These are phyloP conservation scores for Notodonta dromedarius DNA, from an alignment of 2,888 invertebrate species.

Conservation along the genomic window DNA sequence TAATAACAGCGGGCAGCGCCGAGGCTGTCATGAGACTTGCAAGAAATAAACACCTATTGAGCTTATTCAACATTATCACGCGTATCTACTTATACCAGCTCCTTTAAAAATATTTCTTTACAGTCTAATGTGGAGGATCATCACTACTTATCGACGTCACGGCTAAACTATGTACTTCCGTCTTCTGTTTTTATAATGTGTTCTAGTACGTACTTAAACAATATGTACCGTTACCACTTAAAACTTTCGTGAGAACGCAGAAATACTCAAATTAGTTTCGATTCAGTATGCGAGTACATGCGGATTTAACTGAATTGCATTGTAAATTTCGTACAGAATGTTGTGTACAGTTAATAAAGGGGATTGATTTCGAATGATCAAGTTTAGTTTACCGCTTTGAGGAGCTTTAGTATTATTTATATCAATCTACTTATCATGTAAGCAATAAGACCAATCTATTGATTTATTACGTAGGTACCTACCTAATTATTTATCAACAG, in stretches of 20 bases:
- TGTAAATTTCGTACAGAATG: conserved; percentile 33
- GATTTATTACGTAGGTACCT: not conserved
- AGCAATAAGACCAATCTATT: too few relatives aligned
- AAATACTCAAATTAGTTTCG: conserved; percentile 43
- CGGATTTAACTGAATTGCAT: conserved; percentile 41
- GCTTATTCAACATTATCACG: conserved; percentile 22
- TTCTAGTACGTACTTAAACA: conserved; percentile 45
- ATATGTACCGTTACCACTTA: conserved; percentile 54
- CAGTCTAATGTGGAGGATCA: conserved; percentile 37
- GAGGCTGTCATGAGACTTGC: conserved; percentile 26
- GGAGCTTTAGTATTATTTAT: not conserved
- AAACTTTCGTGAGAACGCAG: conserved; percentile 56
- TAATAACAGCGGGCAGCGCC: conserved; percentile 29
- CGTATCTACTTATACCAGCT: conserved; percentile 10
- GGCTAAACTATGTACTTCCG: conserved; percentile 56
- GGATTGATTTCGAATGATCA: conserved; percentile 15
- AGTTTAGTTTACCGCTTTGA: conserved; percentile 4
- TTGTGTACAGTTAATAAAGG: conserved; percentile 29
- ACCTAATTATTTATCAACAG: not conserved
- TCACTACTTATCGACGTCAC: conserved; percentile 53
- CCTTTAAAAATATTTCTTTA: not conserved
- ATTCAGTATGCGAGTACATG: conserved; percentile 41
- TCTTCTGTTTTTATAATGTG: conserved; percentile 52
- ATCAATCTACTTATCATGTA: too few relatives aligned
- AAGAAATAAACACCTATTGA: conserved; percentile 34